Percentiles rank a stretch among this genome's conserved stretches.
Conservation (phyloP, 1,140 invertebrate genomes). For the Papilio polytes region DNA sequence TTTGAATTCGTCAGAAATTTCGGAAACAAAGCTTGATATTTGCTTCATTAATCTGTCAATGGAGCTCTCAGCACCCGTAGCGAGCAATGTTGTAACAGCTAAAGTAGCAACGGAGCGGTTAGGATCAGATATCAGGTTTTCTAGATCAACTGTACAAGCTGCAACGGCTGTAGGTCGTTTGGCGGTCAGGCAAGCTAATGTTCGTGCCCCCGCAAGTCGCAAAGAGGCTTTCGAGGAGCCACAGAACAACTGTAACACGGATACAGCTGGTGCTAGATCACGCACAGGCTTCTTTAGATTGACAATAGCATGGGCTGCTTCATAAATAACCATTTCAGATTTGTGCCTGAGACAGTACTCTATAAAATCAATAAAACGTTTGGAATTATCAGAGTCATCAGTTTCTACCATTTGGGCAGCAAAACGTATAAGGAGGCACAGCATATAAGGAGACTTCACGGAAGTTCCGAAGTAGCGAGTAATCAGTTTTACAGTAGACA, state of each 20-base stretch:
- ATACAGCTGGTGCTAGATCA: constrained; percentile 97
- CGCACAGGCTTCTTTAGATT: constrained; percentile 93
- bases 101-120: constrained; percentile 99
- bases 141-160: constrained; percentile 98
- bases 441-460: constrained; percentile 97
- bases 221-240: constrained; percentile 97
- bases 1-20: constrained; percentile 99
- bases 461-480: constrained; percentile 93
- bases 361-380: constrained; percentile 92
- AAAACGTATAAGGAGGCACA: constrained; percentile 97
- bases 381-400: constrained; percentile 89
- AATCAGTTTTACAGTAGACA: constrained; percentile 98
- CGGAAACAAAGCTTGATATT: constrained; percentile 98
- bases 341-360: constrained; percentile 98
- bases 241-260: constrained; percentile 98
- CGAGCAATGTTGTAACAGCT: constrained; percentile 98
- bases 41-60: constrained; percentile 99
- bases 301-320: constrained; percentile 97
- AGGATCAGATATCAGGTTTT: constrained; percentile 98
- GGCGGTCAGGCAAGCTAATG: constrained; percentile 94
- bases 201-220: constrained; percentile 98
- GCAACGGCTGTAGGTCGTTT: constrained; percentile 98
- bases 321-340: constrained; percentile 99
- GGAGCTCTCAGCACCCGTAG: constrained; percentile 98
- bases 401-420: constrained; percentile 97